Evolutionary conservation across 2,797 vertebrate genomes (phyloP).

Genomic region (Sparus aurata): DNA sequence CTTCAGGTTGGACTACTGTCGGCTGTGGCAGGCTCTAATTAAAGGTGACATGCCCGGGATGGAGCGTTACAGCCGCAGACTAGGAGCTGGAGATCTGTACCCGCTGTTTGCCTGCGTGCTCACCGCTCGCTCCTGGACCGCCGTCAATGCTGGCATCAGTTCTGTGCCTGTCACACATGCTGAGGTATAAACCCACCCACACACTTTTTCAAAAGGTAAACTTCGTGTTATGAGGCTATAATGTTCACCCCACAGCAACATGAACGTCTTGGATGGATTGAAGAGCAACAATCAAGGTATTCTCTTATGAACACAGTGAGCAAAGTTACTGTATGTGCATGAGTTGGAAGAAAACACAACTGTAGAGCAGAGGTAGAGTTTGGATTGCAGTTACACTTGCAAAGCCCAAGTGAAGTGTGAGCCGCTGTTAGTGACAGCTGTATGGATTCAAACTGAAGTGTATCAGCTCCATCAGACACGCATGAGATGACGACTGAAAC

Average conservation of each 20-base stretch:
- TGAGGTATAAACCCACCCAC: conserved; percentile 82
- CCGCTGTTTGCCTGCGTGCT: conserved; percentile 95
- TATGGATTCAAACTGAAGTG: background rate
- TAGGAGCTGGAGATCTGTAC: conserved; percentile 94
- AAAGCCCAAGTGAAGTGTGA: background rate
- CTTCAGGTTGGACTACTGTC: conserved; percentile 95
- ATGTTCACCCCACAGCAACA: background rate
- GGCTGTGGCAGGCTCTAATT: conserved; percentile 95
- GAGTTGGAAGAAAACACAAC: background rate
- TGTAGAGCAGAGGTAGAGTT: background rate
- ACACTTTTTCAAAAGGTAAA: background rate
- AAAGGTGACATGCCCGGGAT: conserved; percentile 89
- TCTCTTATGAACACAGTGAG: background rate
- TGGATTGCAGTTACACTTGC: background rate
- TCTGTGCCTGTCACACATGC: conserved; percentile 87
- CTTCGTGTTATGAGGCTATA: background rate
- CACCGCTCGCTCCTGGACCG: conserved; percentile 93
- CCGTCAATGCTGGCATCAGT: conserved; percentile 91
- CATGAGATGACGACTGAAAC: background rate
- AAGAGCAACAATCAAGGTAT: background rate
- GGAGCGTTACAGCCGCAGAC: conserved; percentile 89
- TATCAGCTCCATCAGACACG: background rate
- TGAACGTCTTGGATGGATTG: background rate
- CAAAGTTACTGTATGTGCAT: background rate
- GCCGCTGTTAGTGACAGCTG: background rate